A percentile compares a stretch with the other conserved stretches of the same genome.
phyloP scores from a whole-genome alignment of 2,888 invertebrate species.

The Nemotelus nigrinus region DNA sequence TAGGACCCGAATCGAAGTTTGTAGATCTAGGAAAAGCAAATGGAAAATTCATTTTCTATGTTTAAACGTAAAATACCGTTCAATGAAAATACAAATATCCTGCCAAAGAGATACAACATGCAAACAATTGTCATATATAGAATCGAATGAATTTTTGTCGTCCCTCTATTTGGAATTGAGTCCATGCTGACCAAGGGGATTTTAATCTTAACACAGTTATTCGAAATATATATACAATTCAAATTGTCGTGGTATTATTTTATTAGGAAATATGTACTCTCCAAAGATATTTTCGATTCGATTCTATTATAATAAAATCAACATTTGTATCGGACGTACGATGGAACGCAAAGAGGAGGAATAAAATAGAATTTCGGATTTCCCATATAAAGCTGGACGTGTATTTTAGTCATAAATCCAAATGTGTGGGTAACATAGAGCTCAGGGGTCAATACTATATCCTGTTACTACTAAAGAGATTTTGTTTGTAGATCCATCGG shows the following conservation, averaged over 20 bases:
- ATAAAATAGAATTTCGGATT: slow-evolving; percentile 23
- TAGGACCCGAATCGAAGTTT: not conserved
- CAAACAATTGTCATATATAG: not conserved
- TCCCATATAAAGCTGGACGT: not conserved
- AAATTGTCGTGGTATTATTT: no score
- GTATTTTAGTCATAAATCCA: not conserved
- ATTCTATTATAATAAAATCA: not conserved
- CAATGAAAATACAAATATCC: slow-evolving; percentile 6
- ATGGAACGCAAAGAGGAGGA: not conserved
- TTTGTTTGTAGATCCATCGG: not conserved
- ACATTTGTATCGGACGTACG: not conserved
- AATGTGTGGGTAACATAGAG: not conserved
- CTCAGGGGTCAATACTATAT: not conserved
- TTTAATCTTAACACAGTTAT: slow-evolving; percentile 3
- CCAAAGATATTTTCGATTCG: slow-evolving; percentile 6
- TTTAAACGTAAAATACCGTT: not conserved
- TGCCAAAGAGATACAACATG: not conserved
- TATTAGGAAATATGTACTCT: no score
- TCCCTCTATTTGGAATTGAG: not conserved
- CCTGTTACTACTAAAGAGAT: not conserved
- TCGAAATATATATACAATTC: not conserved
- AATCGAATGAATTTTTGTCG: no score
- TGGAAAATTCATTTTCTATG: slow-evolving; percentile 39
- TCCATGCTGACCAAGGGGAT: slow-evolving; percentile 41
- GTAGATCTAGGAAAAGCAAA: not conserved